Evolutionary conservation across 2,797 vertebrate genomes (phyloP), one percentile per base, ranked within the genome.

Genomic region (Phrynocephalus forsythii): DNA sequence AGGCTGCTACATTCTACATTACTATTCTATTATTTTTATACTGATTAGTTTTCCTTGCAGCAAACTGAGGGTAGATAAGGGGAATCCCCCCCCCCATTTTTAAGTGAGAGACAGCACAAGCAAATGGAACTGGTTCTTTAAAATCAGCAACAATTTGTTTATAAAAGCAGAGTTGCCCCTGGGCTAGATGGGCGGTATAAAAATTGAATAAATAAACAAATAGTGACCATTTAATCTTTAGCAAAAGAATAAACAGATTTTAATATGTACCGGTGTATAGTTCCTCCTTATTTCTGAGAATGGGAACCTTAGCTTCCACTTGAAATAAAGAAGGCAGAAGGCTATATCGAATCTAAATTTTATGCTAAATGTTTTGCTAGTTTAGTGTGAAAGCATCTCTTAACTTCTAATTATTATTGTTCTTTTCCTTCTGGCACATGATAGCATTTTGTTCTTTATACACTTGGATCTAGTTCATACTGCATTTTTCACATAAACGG

Each of bases 251-350:
- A 89, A 90, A 69, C 30, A 92, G 91, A 73, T 79, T n/a, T 85
- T 86, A 71, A 87, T 92, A 87, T 83, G 44, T 26, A 56, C 52
- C 9, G 79, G 0, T 92, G 15, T 60, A 16, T 72, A 3, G 94
- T 95, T 89, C 94, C 89, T 94, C 93, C 92, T 79, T 88, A 94
- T 90, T 94, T 93, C 93, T 88, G 92, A 48, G 68, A 93, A 82
- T 91, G 94, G 88, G 93, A 96, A 94, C 76, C 71, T 95, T 95
- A 91, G 80, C 79, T 91, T 92, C 85, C 73, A 90, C 10, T 11
- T 92, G 90, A 92, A 94, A 95, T 90, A 86, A 87, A 94, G 92
- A 94, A 94, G 92, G 88, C 94, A 94, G 94, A 89, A 93, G 73
- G 82, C 91, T 82, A 83, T 94, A 85, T 88, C 89, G 94, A 91